Evolutionary conservation across 2,797 vertebrate species (phyloP), one percentile per base, ranked within the genome.

Genomic region (Taenioides sp.): DNA sequence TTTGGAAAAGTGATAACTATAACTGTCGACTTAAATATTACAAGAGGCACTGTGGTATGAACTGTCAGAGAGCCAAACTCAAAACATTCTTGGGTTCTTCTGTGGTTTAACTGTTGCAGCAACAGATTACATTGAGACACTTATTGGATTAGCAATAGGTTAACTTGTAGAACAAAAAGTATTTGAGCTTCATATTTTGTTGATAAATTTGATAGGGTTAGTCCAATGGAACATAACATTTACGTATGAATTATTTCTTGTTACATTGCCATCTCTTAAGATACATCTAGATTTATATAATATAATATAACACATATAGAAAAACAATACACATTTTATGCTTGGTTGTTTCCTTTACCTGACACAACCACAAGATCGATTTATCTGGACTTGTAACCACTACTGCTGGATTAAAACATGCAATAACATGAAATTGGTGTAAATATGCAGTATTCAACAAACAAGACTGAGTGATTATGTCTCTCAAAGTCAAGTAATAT

Each of bases 1-100:
- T 49, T 65, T 18, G 43, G 40, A 50, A 49, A 65, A 25, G 64
- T 65, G 43, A 65, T 65, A 50, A 65, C 64, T 27, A 50, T 27
- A 65, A 65, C 40, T 65, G 40, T 50, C 34, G 4, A 20, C 40
- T 65, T 65, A 4, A 28, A 22, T 65, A 43, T 65, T 16, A 47
- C 27, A 16, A 16, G 40, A 25, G 40, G 16, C 23, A 18, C 61
- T 63, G 40, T 25, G 37, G 63, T 23, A 18, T 27, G 12, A 27
- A 49, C n/a, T 43, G n/a, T 9, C 37, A 47, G n/a, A 40, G 60
- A 63, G 31, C 54, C 60, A 40, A 40, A 63, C 9, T 37, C 31
- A 40, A 62, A 63, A 63, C 31, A 63, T 37, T 63, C 61, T 63
- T 40, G 20, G 17, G n/a, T 22, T 37, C 37, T 64, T 43, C 11